Conservation (phyloP, 2,888 invertebrate genomes). For the Margaritifera margaritifera region DNA sequence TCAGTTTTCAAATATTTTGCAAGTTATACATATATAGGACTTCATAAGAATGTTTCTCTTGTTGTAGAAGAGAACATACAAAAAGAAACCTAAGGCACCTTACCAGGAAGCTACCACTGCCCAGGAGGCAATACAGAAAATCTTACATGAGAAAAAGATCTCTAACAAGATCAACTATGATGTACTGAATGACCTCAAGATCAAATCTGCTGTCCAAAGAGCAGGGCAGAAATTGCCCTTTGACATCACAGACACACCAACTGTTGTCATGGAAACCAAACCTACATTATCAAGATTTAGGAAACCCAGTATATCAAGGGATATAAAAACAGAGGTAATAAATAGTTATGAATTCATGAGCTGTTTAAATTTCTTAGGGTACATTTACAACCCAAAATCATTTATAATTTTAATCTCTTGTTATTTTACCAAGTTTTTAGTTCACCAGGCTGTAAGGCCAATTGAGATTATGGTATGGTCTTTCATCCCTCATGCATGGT, state of each 20-base stretch:
- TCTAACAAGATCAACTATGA: conserved; percentile 99
- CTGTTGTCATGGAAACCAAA: conserved; percentile 7
- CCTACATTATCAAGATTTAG: conserved; percentile 31
- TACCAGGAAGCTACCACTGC: conserved; percentile 71
- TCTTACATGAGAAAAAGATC: conserved; percentile 95
- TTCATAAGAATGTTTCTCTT: neutral
- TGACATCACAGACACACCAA: neutral
- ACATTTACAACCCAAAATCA: neutral
- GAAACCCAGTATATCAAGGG: conserved; percentile 36
- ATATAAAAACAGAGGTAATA: conserved; percentile 25
- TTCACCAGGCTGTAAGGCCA: too few species aligned
- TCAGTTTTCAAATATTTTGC: too few species aligned
- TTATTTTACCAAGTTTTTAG: too few species aligned
- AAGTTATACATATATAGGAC: too few species aligned
- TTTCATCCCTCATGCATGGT: too few species aligned
- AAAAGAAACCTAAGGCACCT: conserved; percentile 41
- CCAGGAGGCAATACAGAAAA: conserved; percentile 96
- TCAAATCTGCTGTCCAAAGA: conserved; percentile 17
- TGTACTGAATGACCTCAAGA: conserved; percentile 85
- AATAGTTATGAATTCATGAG: neutral
- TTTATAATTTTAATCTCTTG: too few species aligned
- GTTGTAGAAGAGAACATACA: conserved; percentile 51
- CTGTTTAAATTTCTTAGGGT: neutral
- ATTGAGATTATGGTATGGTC: too few species aligned
- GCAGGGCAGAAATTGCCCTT: neutral